Conservation (phyloP, 2,113 vertebrate genomes). For the Periophthalmus modestus region DNA sequence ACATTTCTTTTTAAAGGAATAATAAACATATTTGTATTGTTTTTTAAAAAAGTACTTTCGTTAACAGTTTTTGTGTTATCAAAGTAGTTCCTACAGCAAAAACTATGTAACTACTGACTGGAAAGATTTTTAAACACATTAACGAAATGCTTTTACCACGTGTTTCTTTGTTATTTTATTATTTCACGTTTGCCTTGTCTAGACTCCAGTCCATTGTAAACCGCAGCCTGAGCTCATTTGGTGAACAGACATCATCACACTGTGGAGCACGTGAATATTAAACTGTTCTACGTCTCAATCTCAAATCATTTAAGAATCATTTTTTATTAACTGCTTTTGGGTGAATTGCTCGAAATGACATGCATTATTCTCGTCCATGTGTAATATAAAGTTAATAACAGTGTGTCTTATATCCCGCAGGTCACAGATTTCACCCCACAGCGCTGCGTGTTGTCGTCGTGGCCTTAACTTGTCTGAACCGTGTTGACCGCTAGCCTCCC, state of each 20-base stretch:
- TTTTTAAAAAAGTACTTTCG: too few relatives aligned
- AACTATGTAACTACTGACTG: too few relatives aligned
- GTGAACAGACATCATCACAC: not conserved
- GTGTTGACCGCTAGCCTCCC: conserved; percentile 30
- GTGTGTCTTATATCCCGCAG: not conserved
- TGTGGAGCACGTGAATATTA: not conserved
- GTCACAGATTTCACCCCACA: not conserved
- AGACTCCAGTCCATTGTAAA: too few relatives aligned
- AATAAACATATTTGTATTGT: not conserved
- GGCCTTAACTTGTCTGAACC: conserved; percentile 13
- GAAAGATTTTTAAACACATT: too few relatives aligned
- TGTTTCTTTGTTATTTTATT: too few relatives aligned
- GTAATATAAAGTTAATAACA: not conserved
- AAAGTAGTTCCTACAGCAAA: too few relatives aligned
- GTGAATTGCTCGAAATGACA: not conserved
- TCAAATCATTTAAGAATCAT: not conserved
- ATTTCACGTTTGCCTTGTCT: too few relatives aligned
- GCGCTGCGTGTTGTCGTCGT: conserved; percentile 5
- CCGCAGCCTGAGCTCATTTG: not conserved
- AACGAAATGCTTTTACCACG: too few relatives aligned
- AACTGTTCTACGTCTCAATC: not conserved
- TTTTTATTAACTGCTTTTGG: not conserved
- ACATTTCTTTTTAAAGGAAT: too few relatives aligned
- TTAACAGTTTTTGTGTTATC: too few relatives aligned
- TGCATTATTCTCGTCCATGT: not conserved